Evolutionary conservation across 2,888 invertebrate species (phyloP).

Genomic region (Dryobotodes eremita): DNA sequence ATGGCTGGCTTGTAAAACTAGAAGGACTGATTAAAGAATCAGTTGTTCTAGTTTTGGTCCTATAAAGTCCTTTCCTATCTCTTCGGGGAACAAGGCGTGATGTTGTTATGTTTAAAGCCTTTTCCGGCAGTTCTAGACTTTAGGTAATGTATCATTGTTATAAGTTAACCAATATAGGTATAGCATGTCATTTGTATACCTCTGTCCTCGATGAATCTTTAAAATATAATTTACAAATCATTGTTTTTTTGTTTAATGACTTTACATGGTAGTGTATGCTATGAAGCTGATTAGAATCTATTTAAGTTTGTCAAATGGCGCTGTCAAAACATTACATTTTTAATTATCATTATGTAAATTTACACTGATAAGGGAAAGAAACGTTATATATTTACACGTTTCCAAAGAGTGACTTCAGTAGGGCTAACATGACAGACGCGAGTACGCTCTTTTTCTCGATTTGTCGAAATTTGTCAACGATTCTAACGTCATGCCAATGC

Average conservation of each 20-base stretch:
- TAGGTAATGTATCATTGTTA: neutral
- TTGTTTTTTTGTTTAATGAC: slow-evolving; percentile 31
- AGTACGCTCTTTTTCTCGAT: too few species aligned
- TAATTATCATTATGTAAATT: slow-evolving; percentile 58
- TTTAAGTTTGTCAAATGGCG: slow-evolving; percentile 34
- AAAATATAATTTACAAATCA: slow-evolving; percentile 31
- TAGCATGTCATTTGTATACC: slow-evolving; percentile 2
- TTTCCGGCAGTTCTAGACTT: neutral
- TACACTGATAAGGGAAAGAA: slow-evolving; percentile 25
- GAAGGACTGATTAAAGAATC: too few species aligned
- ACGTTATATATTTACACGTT: slow-evolving; percentile 11
- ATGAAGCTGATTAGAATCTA: slow-evolving; percentile 42
- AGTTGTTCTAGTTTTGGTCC: too few species aligned
- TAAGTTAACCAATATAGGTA: neutral
- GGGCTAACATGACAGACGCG: too few species aligned
- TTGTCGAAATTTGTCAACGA: too few species aligned
- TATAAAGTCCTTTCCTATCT: neutral
- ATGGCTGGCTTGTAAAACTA: too few species aligned
- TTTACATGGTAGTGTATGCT: slow-evolving; percentile 23
- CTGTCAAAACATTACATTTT: slow-evolving; percentile 45
- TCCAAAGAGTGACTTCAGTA: slow-evolving; percentile 25
- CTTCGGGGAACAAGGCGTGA: neutral
- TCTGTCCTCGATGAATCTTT: slow-evolving; percentile 17
- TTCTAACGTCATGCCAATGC: too few species aligned
- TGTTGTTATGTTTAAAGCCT: neutral